phyloP scores from a whole-genome alignment of 1,140 invertebrate species.

The Drosophila kohkoa region DNA sequence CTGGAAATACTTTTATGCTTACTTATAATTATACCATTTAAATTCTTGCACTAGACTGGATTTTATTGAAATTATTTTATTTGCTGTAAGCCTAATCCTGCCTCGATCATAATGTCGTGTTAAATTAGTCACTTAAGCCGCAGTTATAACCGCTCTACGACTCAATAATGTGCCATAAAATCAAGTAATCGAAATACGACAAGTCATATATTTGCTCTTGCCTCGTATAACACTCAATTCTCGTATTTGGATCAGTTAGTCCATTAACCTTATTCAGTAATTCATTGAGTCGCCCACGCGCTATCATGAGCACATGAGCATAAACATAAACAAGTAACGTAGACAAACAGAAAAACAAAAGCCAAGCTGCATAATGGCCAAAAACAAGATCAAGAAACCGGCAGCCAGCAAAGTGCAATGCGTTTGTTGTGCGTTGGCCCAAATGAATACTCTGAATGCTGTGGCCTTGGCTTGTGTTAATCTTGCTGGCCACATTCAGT shows the following conservation, averaged over 20 bases:
- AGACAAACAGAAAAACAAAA: constrained; percentile 12
- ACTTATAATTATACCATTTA: no score
- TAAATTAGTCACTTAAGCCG: neutral
- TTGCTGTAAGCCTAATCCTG: no score
- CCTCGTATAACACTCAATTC: neutral
- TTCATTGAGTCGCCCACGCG: constrained; percentile 51
- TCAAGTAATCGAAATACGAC: constrained; percentile 22
- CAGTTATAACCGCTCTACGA: neutral
- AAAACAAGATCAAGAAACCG: constrained; percentile 49
- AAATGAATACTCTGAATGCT: constrained; percentile 16
- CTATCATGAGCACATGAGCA: constrained; percentile 29
- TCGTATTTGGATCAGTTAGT: constrained; percentile 28
- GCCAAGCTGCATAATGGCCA: constrained; percentile 28
- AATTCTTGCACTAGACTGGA: no score
- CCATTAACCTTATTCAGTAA: constrained; percentile 71
- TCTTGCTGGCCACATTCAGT: constrained; percentile 36
- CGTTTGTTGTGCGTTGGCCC: constrained; percentile 51
- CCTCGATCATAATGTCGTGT: neutral
- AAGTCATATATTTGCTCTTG: neutral
- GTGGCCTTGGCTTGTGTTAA: constrained; percentile 37
- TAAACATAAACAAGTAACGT: constrained; percentile 28
- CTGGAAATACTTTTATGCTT: no score
- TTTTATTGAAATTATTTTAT: no score
- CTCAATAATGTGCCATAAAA: constrained; percentile 15
- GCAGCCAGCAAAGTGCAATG: constrained; percentile 23